Percentiles rank a stretch among this genome's conserved stretches.
Conservation (phyloP, 2,797 vertebrate genomes). For the Rhincodon typus region DNA sequence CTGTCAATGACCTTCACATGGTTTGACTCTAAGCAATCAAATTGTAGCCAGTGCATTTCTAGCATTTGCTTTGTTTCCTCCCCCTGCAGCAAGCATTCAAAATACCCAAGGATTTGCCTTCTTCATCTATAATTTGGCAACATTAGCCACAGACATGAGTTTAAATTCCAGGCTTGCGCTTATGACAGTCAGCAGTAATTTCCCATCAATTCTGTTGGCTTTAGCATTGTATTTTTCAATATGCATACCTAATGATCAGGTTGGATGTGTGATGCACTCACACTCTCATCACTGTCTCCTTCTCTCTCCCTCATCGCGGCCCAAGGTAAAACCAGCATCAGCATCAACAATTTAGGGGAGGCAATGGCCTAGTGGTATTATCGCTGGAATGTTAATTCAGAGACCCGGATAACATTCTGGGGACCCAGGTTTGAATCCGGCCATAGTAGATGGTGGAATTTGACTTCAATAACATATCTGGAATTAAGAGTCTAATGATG, state of each 20-base stretch:
- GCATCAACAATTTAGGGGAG: not conserved
- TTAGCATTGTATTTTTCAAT: too few relatives aligned
- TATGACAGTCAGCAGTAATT: not conserved
- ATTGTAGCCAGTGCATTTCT: not conserved
- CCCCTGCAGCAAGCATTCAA: not conserved
- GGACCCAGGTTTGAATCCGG: too few relatives aligned
- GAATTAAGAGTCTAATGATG: too few relatives aligned
- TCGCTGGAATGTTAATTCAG: too few relatives aligned
- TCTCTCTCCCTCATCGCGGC: not conserved
- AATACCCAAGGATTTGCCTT: not conserved
- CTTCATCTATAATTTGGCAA: not conserved
- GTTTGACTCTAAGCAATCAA: not conserved
- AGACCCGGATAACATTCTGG: too few relatives aligned
- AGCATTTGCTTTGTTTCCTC: not conserved
- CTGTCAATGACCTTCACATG: not conserved
- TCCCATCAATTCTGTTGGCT: not conserved
- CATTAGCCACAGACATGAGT: not conserved
- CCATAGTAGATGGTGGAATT: too few relatives aligned
- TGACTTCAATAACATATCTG: too few relatives aligned
- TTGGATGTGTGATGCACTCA: not conserved
- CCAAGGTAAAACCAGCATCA: not conserved
- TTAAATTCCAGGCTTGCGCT: not conserved
- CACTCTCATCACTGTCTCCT: not conserved
- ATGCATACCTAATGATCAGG: not conserved
- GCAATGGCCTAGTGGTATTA: too few relatives aligned